Evolutionary conservation across 2,888 invertebrate species (phyloP), one percentile per base, ranked within the genome.

Genomic region (Harmothoe impar): DNA sequence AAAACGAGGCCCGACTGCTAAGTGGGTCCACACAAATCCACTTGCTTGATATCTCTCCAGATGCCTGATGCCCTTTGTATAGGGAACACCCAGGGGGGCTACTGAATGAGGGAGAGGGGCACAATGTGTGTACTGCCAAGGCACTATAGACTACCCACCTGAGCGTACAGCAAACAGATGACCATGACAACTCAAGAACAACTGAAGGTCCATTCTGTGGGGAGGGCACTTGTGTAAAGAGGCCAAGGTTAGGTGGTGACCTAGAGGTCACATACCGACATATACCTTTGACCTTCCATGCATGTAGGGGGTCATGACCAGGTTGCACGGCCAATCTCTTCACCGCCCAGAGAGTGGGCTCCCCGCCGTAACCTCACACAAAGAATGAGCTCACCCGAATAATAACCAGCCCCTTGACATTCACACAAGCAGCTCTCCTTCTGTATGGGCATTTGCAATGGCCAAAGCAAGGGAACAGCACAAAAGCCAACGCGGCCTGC

Each of bases 1-100:
- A 81, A 43, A 81, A 20, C 81, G 81, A 81, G 81, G 81, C 43
- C 43, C 5, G 81, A 20, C 81, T 43, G 81, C 43, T 81, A 81
- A 81, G 81, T 81, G 81, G 25, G 43, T 5, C 43, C 81, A 35
- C 77, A n/a, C 62, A 31, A 17, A 77, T 62, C 72, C 72, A 29
- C 29, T 29, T 3, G 31, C 25, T 72, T 25, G 25, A 72, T 72
- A 72, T 25, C 62, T 5, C 29, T 29, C 72, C 3, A 62, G 72
- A 72, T 72, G 72, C n/a, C 72, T 25, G 72, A 23, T 25, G 72
- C 7, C 72, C 29, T 72, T 72, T 72, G 62, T 72, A 25, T 72
- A 29, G 25, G 15, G 25, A 29, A 29, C 3, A 72, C 72, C 25
- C 72, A 15, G 31, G 5, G 15, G 29, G 29, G 25, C 20, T n/a